Base-by-base conservation (phyloP, 1,140 invertebrate species). In the Paracyclopina nana region DNA sequence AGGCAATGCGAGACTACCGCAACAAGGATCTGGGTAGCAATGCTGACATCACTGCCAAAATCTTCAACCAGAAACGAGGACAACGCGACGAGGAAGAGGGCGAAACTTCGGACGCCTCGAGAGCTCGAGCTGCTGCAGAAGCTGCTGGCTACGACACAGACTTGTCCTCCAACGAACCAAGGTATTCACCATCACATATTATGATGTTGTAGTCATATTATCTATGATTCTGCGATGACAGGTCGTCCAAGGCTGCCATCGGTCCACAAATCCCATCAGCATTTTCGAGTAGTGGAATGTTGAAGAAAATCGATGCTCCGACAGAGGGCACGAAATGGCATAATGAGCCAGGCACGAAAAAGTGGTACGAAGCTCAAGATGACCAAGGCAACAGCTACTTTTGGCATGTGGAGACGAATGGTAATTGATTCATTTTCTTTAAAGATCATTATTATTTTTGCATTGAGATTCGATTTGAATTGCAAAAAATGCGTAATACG, bases 371-470 rank as follows among this genome's bases (percentile, higher is more conserved):
- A 58, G 74, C 74, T 0, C 70, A 68, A 46, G 70, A 71, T 55
- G 72, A 75, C 45, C 74, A 80, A 57, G 80, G 79, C 14, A 69
- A 75, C 53, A 71, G 70, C 6, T 83, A 83, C 61, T 85, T 81
- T 57, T 84, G 79, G 78, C 77, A 84, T 62, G 72, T 72, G 16
- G 69, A 75, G 55, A 82, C 78, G n/a, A 76, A 77, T 67, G 79
- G 80, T 78, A 63, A 45, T 56, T 54, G 31, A 44, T 25, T 2
- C 44, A 38, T 20, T 18, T 11, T 14, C 8, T 14, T 31, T 14
- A 31, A 31, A 31, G 29, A 31, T 9, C 29, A 31, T 8, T 14
- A 14, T 14, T 9, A 8, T 9, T 31, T 31, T 31, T 31, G 14
- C 29, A 31, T 31, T 31, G 14, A 31, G 8, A 31, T 14, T 14